Conservation (phyloP, 1,140 invertebrate species). For the Cardiocondyla obscurior region DNA sequence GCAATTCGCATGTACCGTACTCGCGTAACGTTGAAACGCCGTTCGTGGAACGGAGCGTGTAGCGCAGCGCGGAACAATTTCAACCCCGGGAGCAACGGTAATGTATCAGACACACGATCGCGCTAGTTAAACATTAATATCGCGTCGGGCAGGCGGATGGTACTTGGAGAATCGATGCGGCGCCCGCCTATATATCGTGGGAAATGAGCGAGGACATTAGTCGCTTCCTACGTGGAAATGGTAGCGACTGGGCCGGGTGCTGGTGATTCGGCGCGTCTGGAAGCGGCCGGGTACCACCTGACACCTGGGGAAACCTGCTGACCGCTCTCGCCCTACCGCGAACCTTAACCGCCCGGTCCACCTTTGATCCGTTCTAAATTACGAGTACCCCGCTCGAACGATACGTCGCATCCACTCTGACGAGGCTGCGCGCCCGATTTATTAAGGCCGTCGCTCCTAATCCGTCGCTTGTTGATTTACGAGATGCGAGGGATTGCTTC, state of each 20-base stretch:
- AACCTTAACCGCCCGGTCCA: constrained; percentile 25
- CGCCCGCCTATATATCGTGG: constrained; percentile 41
- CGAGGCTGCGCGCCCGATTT: neutral
- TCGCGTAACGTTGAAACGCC: neutral
- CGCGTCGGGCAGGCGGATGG: constrained; percentile 16
- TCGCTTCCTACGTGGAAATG: constrained; percentile 55
- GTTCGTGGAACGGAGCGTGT: neutral
- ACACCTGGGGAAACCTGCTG: constrained; percentile 48
- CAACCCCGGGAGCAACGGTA: constrained; percentile 43
- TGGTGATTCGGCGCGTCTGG: constrained; percentile 44
- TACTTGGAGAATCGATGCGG: constrained; percentile 40
- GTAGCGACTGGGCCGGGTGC: constrained; percentile 11
- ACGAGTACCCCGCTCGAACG: constrained; percentile 1
- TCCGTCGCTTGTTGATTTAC: neutral
- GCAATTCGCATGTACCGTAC: constrained; percentile 18
- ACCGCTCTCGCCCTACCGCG: constrained; percentile 38
- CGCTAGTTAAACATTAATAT: constrained; percentile 58
- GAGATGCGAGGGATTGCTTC: neutral
- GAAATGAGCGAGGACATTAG: constrained; percentile 56
- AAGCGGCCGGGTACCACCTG: constrained; percentile 24
- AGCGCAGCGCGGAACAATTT: constrained; percentile 20
- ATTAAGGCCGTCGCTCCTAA: constrained; percentile 30
- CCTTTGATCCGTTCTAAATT: constrained; percentile 49
- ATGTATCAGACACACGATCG: constrained; percentile 54
- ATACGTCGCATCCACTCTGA: constrained; percentile 1